These are phyloP conservation scores for Drosophila mauritiana DNA, from an alignment of 1,140 invertebrate species.

Conservation along the genomic window DNA sequence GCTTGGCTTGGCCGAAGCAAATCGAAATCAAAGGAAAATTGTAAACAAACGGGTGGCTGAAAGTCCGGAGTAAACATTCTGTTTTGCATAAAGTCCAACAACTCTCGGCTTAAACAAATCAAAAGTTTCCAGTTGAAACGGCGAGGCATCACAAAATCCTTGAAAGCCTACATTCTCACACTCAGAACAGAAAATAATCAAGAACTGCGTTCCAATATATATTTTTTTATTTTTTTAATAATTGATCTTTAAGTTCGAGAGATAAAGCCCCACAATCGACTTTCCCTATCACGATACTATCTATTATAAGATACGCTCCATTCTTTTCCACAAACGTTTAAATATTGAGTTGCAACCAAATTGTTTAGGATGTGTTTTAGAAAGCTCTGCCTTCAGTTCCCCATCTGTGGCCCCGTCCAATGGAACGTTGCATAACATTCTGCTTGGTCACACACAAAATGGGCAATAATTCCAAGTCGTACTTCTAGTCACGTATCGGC, in stretches of 20 bases:
- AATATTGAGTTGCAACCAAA: not conserved
- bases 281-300: too few relatives aligned
- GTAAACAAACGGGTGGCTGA: constrained; percentile 52
- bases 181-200: too few relatives aligned
- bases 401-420: too few relatives aligned
- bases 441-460: constrained; percentile 40
- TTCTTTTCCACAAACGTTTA: not conserved
- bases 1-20: constrained; percentile 66
- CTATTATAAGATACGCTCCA: too few relatives aligned
- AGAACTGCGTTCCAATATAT: too few relatives aligned
- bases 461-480: constrained; percentile 30
- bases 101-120: constrained; percentile 64
- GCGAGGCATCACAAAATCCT: not conserved
- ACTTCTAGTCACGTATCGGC: constrained; percentile 42
- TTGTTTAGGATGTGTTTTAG: not conserved
- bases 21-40: constrained; percentile 69
- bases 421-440: constrained; percentile 32
- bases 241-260: too few relatives aligned
- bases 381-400: not conserved
- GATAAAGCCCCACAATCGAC: too few relatives aligned
- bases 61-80: constrained; percentile 10
- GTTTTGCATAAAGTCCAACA: constrained; percentile 64
- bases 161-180: not conserved
- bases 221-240: too few relatives aligned
- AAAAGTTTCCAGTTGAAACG: constrained; percentile 30